Evolutionary conservation across 92 coral and sea anemone species (phyloP).

Genomic region (Zoanthus sansibaricus): DNA sequence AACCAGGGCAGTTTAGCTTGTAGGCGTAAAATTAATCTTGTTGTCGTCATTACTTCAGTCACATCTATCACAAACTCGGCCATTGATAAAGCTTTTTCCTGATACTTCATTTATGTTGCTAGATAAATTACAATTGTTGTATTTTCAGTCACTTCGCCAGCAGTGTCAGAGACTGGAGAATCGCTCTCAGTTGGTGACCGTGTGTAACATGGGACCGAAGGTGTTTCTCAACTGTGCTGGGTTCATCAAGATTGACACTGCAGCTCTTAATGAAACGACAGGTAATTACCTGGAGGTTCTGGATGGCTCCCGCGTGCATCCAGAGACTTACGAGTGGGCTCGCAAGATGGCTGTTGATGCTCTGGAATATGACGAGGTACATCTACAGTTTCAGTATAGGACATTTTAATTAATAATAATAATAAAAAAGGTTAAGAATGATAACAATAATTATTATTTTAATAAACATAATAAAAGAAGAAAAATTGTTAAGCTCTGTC

Average conservation of each 20-base stretch:
- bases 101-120: too few relatives aligned
- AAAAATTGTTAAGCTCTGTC: too few relatives aligned
- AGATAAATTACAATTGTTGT: not conserved
- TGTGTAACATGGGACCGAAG: slow-evolving; percentile 97
- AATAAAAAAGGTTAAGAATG: too few relatives aligned
- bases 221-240: slow-evolving; percentile 97
- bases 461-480: too few relatives aligned
- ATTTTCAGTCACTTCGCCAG: slow-evolving; percentile 85
- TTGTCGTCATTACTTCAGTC: too few relatives aligned
- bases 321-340: slow-evolving; percentile 99
- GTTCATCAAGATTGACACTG: slow-evolving; percentile 94
- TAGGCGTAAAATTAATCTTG: too few relatives aligned
- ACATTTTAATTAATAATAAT: too few relatives aligned
- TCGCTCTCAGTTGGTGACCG: slow-evolving; percentile 97
- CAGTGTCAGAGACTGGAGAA: slow-evolving; percentile 94
- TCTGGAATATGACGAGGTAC: slow-evolving; percentile 94
- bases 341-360: slow-evolving; percentile 99
- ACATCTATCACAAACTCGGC: too few relatives aligned
- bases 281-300: slow-evolving; percentile 93
- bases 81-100: too few relatives aligned
- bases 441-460: too few relatives aligned
- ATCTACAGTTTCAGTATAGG: not conserved
- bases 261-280: slow-evolving; percentile 87
- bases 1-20: too few relatives aligned
- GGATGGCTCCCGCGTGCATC: slow-evolving; percentile 97